Evolutionary conservation across 2,113 vertebrate species (phyloP).

Genomic region (Pteruthius melanotis): DNA sequence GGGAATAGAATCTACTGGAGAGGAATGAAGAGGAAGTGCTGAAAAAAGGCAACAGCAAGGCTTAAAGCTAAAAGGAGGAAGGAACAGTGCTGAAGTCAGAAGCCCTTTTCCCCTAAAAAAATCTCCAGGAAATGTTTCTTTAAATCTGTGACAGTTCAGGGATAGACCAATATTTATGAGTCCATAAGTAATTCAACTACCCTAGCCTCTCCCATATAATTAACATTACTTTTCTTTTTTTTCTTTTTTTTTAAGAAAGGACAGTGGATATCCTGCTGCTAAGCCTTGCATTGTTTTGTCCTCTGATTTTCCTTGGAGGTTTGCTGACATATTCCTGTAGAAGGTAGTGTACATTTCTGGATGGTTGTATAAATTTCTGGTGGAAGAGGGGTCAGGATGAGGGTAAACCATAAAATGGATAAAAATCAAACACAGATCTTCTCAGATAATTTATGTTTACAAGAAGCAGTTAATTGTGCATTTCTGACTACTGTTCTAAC

Average conservation of each 20-base stretch:
- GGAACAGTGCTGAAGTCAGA: neutral
- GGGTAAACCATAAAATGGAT: neutral
- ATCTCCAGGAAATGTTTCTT: neutral
- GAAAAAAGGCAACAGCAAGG: neutral
- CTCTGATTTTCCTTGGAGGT: slow-evolving; percentile 18
- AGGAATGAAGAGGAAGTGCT: neutral
- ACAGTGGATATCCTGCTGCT: neutral
- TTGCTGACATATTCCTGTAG: neutral
- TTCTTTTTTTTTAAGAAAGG: neutral
- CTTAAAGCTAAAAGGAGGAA: neutral
- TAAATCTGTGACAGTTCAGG: neutral
- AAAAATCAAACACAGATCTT: neutral
- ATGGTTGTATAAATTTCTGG: neutral
- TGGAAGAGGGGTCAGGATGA: neutral
- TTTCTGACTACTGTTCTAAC: neutral
- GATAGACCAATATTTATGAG: neutral
- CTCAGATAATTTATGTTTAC: neutral
- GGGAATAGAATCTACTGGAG: too few relatives aligned
- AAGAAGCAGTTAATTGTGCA: neutral
- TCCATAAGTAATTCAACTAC: neutral
- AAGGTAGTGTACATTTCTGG: slow-evolving; percentile 18
- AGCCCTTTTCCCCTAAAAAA: neutral
- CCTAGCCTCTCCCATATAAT: neutral
- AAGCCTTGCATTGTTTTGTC: neutral
- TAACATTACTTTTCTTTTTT: neutral